A percentile compares a stretch with the other conserved stretches of the same genome.
Evolutionary conservation across 2,888 invertebrate species (phyloP).

Genomic region (Phoronis australis): DNA sequence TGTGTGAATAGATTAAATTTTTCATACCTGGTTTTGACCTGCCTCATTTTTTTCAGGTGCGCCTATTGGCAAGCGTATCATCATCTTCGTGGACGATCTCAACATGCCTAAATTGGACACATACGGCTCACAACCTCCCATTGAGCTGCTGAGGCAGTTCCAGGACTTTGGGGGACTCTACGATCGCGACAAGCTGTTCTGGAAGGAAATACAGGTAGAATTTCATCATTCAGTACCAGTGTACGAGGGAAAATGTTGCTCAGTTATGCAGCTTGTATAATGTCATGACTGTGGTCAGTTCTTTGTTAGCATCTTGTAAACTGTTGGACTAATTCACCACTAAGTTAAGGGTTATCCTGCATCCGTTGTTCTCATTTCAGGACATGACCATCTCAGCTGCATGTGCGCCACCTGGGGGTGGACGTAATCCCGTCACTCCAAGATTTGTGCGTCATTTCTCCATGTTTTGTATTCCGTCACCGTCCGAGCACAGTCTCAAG

Average conservation of each 20-base stretch:
- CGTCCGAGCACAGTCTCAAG: constrained; percentile 51
- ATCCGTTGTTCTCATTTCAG: constrained; percentile 17
- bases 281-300: too few relatives aligned
- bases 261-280: too few relatives aligned
- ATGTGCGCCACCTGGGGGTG: constrained; percentile 54
- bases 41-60: too few relatives aligned
- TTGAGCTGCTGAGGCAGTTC: constrained; percentile 63
- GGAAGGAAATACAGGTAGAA: constrained; percentile 70
- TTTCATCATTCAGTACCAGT: too few relatives aligned
- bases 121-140: constrained; percentile 54
- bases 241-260: too few relatives aligned
- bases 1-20: too few relatives aligned
- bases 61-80: constrained; percentile 73
- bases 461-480: constrained; percentile 51
- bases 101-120: constrained; percentile 72
- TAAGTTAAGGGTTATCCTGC: not conserved
- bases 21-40: too few relatives aligned
- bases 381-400: constrained; percentile 64
- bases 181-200: constrained; percentile 80
- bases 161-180: constrained; percentile 76
- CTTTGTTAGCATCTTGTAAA: too few relatives aligned
- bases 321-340: not conserved
- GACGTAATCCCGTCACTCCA: constrained; percentile 50
- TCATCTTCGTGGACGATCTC: constrained; percentile 84
- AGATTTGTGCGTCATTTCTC: constrained; percentile 51